Conservation (phyloP, 2,888 invertebrate genomes). For the Eupeodes latifasciatus region DNA sequence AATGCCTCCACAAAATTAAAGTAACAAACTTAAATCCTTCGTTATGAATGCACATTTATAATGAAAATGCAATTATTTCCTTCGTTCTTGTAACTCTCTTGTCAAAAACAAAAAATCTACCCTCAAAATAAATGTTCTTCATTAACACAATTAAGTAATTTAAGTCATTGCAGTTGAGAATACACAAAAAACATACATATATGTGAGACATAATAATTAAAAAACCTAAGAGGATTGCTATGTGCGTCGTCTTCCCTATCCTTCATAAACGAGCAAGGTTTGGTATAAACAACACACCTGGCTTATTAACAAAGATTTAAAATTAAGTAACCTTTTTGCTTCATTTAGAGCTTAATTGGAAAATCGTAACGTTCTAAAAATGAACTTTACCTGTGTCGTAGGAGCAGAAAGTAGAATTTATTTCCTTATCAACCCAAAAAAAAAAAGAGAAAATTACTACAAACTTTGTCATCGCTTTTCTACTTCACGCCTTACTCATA, state of each 20-base stretch:
- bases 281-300: constrained; percentile 3
- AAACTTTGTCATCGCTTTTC: constrained; percentile 60
- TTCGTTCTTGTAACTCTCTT: constrained; percentile 29
- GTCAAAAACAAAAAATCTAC: constrained; percentile 20
- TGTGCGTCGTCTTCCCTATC: constrained; percentile 8
- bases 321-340: constrained; percentile 46
- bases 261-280: neutral
- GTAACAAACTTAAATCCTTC: constrained; percentile 4
- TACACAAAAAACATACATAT: neutral
- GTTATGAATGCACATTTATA: constrained; percentile 21
- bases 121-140: constrained; percentile 23
- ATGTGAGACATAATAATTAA: constrained; percentile 20
- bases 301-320: constrained; percentile 64
- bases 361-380: constrained; percentile 50
- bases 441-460: constrained; percentile 39
- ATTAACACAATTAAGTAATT: constrained; percentile 60
- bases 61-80: constrained; percentile 54
- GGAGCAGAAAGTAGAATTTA: constrained; percentile 39
- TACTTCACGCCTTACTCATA: constrained; percentile 23
- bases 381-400: constrained; percentile 9
- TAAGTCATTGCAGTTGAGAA: neutral
- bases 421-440: constrained; percentile 32
- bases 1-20: neutral
- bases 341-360: constrained; percentile 68
- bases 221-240: constrained; percentile 18